Percentiles rank a stretch among this genome's conserved stretches.
These are phyloP conservation scores for Drosophila orosa DNA, from an alignment of 1,140 invertebrate genomes.

Conservation along the genomic window DNA sequence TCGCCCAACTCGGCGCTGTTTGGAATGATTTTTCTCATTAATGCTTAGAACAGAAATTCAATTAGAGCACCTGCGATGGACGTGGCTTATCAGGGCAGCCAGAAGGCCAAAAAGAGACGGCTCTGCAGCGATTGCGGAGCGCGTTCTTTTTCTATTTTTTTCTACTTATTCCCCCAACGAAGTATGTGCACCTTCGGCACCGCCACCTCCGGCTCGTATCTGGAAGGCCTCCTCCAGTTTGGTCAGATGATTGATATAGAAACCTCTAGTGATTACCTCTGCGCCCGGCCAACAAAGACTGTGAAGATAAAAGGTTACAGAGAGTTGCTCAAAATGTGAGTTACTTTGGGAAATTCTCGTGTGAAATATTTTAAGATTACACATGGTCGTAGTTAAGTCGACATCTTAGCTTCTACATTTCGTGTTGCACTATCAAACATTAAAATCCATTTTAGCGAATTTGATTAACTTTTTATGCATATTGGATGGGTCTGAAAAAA, in stretches of 20 bases:
- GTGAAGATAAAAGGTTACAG: conserved; percentile 14
- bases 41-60: conserved; percentile 50
- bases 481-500: too few relatives aligned
- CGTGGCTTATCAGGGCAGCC: conserved; percentile 45
- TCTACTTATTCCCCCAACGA: too few relatives aligned
- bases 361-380: background rate
- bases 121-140: conserved; percentile 17
- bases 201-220: conserved; percentile 31
- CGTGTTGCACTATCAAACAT: too few relatives aligned
- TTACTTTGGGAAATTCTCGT: background rate
- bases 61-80: conserved; percentile 52
- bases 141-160: conserved; percentile 20
- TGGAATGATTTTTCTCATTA: conserved; percentile 57
- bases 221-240: conserved; percentile 22
- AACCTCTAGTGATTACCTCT: conserved; percentile 32
- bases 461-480: too few relatives aligned
- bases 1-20: conserved; percentile 8
- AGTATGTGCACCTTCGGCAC: conserved; percentile 44
- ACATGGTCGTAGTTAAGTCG: too few relatives aligned
- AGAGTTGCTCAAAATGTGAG: background rate
- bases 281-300: background rate
- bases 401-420: too few relatives aligned
- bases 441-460: too few relatives aligned
- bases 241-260: conserved; percentile 71
- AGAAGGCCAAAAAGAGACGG: conserved; percentile 4